These are phyloP conservation scores for Albula goreensis DNA, from an alignment of 2,113 vertebrate genomes.

Conservation along the genomic window DNA sequence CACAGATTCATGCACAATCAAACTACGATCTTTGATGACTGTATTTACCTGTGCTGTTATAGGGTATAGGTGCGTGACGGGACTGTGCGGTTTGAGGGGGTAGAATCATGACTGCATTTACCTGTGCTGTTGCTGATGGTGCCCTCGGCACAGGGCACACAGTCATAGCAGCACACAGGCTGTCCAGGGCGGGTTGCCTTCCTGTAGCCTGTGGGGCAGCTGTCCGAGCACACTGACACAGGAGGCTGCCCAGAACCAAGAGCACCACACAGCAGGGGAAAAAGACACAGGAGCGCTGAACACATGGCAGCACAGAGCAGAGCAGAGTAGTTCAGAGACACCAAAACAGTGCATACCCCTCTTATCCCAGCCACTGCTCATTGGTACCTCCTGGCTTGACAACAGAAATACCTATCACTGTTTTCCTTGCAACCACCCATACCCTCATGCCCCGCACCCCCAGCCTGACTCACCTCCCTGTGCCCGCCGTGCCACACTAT, in stretches of 20 bases:
- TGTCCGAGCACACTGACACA: conserved; percentile 65
- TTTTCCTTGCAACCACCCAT: no score
- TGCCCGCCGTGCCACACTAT: conserved; percentile 50
- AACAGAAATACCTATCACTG: no score
- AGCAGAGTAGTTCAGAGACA: no score
- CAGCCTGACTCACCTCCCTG: conserved; percentile 40
- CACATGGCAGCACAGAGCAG: neutral
- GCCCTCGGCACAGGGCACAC: conserved; percentile 72
- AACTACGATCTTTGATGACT: neutral
- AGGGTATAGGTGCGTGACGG: neutral
- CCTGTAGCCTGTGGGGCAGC: conserved; percentile 69
- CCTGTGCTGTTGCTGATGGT: conserved; percentile 74
- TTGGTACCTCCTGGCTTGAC: no score
- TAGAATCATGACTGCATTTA: conserved; percentile 32
- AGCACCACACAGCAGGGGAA: neutral
- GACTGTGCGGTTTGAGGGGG: conserved; percentile 19
- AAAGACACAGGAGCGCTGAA: neutral
- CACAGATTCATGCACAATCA: no score
- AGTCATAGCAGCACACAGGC: conserved; percentile 76
- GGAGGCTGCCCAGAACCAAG: conserved; percentile 56
- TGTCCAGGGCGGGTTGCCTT: conserved; percentile 67
- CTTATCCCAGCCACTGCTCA: neutral
- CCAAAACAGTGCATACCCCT: no score
- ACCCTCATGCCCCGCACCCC: neutral
- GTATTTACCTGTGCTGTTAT: conserved; percentile 65